A percentile compares a stretch with the other conserved stretches of the same genome.
Conservation (phyloP, 2,113 vertebrate species). For the Hippocampus comes region DNA sequence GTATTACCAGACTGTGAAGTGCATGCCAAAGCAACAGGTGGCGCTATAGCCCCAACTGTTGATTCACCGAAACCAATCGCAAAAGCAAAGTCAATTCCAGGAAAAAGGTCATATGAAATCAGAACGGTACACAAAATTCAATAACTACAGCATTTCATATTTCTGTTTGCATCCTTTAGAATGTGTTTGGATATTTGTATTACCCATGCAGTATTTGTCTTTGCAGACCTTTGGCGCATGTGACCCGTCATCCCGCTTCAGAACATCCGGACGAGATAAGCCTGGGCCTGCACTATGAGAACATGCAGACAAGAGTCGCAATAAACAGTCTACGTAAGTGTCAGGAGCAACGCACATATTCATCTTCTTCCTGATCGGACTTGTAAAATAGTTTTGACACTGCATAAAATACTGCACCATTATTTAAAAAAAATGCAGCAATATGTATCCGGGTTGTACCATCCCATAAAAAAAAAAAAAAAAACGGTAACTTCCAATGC, state of each 20-base stretch:
- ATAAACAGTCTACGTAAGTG: slow-evolving; percentile 91
- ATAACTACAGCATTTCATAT: background rate
- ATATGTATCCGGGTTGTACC: no score
- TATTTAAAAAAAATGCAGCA: background rate
- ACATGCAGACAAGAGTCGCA: slow-evolving; percentile 80
- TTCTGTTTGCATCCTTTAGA: background rate
- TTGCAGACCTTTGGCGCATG: slow-evolving; percentile 91
- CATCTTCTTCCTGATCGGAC: background rate
- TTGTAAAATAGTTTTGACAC: background rate
- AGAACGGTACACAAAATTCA: background rate
- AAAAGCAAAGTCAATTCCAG: background rate
- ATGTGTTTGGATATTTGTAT: background rate
- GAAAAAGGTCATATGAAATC: background rate
- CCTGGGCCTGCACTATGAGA: slow-evolving; percentile 88
- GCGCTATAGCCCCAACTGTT: background rate
- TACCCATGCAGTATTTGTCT: slow-evolving; percentile 16
- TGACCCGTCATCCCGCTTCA: slow-evolving; percentile 88
- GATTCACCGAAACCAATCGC: background rate
- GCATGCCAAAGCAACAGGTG: background rate
- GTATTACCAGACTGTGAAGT: background rate
- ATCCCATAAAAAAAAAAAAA: no score
- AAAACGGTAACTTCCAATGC: no score
- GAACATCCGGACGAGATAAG: slow-evolving; percentile 85
- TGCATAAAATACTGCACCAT: background rate
- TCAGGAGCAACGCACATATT: background rate